Conservation (phyloP, 2,113 vertebrate genomes). For the Cheirogaleus medius region DNA sequence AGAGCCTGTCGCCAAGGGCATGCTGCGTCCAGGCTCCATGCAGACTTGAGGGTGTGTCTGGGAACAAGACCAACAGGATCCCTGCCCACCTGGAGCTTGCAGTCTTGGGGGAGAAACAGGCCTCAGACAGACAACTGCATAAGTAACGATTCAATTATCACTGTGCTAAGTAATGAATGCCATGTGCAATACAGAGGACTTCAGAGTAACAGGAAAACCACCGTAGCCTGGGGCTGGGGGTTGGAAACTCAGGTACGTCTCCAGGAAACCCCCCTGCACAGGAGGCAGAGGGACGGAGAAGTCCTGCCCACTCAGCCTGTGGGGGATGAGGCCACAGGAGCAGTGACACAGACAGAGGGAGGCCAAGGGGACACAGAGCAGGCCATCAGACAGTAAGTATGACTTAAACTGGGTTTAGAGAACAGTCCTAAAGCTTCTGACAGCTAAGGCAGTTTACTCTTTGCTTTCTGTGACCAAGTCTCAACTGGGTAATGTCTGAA, state of each 20-base stretch:
- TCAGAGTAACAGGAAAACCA: background rate
- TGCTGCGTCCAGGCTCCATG: background rate
- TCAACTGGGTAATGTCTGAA: background rate
- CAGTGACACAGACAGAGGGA: background rate
- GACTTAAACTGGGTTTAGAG: background rate
- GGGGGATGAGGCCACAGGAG: background rate
- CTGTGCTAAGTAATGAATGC: background rate
- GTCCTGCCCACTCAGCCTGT: rapidly evolving
- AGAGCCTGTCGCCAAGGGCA: background rate
- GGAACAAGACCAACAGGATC: background rate
- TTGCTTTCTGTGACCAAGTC: background rate
- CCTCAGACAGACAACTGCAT: background rate
- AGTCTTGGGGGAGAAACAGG: background rate
- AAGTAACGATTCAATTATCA: background rate
- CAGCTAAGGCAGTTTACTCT: background rate
- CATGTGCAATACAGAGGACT: background rate
- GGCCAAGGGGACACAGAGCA: background rate
- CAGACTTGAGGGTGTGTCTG: background rate
- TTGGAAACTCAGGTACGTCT: background rate
- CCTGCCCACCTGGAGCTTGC: background rate
- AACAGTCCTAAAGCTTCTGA: background rate
- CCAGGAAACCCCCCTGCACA: background rate
- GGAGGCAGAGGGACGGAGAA: background rate
- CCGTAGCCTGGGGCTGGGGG: background rate
- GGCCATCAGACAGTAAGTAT: background rate